Evolutionary conservation across 2,113 vertebrate genomes (phyloP).

Genomic region (Lamprotornis superbus): DNA sequence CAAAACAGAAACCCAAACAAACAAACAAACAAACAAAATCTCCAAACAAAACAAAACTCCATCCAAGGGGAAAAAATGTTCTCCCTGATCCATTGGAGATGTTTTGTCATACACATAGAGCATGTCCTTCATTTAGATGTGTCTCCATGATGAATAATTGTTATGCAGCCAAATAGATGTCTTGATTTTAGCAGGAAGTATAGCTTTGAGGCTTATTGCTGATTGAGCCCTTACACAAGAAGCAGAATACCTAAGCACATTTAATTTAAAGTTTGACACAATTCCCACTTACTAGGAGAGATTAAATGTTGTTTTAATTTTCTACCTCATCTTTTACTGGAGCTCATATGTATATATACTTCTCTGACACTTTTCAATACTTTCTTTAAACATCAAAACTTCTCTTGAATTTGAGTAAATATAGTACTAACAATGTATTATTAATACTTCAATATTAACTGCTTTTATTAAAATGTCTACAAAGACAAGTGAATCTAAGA

Average conservation of each 20-base stretch:
- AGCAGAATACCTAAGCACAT: not conserved
- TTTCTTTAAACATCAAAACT: not conserved
- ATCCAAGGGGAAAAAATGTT: not conserved
- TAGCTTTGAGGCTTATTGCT: not conserved
- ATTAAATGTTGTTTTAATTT: not conserved
- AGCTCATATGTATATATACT: not conserved
- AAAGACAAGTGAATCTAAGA: not conserved
- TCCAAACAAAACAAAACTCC: not conserved
- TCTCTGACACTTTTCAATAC: not conserved
- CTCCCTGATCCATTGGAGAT: not conserved
- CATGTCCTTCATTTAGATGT: not conserved
- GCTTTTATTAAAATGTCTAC: not conserved
- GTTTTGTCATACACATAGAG: not conserved
- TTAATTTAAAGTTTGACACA: not conserved
- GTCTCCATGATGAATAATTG: not conserved
- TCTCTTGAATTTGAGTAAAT: not conserved
- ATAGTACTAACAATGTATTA: not conserved
- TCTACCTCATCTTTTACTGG: not conserved
- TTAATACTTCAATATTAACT: not conserved
- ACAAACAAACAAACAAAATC: not conserved
- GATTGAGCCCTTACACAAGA: not conserved
- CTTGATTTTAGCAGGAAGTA: not conserved
- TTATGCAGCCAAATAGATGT: not conserved
- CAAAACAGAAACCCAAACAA: not conserved
- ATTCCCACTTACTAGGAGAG: not conserved